Conservation (phyloP, 1,140 invertebrate species). For the Nixonia krombeini region DNA sequence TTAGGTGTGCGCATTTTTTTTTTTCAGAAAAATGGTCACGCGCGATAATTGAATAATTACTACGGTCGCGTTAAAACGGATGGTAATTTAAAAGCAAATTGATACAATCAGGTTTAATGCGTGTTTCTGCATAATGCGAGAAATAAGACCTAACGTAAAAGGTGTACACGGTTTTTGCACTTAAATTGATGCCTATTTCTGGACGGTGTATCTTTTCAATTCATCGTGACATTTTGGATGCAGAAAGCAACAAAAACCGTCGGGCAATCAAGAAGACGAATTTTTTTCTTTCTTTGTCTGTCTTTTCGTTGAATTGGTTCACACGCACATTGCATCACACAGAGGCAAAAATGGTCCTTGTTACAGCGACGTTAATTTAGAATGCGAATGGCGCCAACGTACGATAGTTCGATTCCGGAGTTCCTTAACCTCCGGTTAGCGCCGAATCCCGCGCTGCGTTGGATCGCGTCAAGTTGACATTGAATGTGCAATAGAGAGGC, state of each 20-base stretch:
- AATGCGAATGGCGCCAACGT: constrained; percentile 4
- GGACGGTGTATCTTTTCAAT: no score
- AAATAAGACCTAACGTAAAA: no score
- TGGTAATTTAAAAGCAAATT: no score
- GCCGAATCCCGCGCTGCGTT: neutral
- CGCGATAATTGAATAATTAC: no score
- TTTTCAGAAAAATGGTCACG: no score
- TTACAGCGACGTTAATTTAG: neutral
- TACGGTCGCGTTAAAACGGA: no score
- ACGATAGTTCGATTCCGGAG: constrained; percentile 6
- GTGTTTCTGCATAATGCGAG: no score
- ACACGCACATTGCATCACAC: neutral
- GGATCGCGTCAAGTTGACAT: constrained; percentile 7
- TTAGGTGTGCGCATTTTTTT: neutral
- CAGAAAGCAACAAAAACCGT: no score
- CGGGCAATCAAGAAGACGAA: neutral
- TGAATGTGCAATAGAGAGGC: constrained; percentile 4
- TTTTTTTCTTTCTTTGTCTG: neutral
- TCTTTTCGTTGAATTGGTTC: neutral
- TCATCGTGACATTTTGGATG: no score
- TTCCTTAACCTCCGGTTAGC: constrained; percentile 5
- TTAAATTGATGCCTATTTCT: no score
- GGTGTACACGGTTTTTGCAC: no score
- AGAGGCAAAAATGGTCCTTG: neutral
- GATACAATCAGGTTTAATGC: no score